Conservation (phyloP, 2,888 invertebrate genomes). For the Epicampocera succincta region DNA sequence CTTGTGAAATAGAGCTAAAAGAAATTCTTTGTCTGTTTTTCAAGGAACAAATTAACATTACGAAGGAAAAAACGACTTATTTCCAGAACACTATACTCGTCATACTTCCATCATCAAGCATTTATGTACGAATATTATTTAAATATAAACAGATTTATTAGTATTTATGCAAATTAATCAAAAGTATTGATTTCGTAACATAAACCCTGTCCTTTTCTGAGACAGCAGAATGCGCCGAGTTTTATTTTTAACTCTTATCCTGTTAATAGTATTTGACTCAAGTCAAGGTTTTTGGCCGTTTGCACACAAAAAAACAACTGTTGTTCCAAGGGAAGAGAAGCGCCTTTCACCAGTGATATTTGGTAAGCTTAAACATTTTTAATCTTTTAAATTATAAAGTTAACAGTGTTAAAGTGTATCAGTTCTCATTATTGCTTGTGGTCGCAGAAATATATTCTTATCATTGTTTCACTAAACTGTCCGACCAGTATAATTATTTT, state of each 20-base stretch:
- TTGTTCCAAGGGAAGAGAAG: constrained; percentile 48
- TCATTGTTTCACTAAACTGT: no score
- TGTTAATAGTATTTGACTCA: constrained; percentile 30
- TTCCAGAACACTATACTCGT: neutral
- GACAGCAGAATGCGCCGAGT: constrained; percentile 52
- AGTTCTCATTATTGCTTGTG: neutral
- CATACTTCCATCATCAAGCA: neutral
- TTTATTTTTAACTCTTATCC: constrained; percentile 18
- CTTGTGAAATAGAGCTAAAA: neutral
- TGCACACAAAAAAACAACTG: constrained; percentile 45
- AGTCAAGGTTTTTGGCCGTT: constrained; percentile 61
- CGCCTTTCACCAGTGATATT: constrained; percentile 79
- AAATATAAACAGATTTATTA: no score
- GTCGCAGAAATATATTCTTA: no score
- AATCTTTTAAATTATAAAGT: neutral
- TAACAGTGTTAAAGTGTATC: neutral
- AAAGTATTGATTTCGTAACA: constrained; percentile 3
- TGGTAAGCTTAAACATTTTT: constrained; percentile 73
- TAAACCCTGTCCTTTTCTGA: neutral
- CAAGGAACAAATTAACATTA: neutral
- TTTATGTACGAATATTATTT: neutral
- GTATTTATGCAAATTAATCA: neutral
- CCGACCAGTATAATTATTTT: no score
- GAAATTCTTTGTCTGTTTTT: constrained; percentile 16
- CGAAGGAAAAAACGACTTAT: no score